Percentiles rank a stretch among this genome's conserved stretches.
phyloP scores from a whole-genome alignment of 2,888 invertebrate genomes.

The Chromoteleia sp. region DNA sequence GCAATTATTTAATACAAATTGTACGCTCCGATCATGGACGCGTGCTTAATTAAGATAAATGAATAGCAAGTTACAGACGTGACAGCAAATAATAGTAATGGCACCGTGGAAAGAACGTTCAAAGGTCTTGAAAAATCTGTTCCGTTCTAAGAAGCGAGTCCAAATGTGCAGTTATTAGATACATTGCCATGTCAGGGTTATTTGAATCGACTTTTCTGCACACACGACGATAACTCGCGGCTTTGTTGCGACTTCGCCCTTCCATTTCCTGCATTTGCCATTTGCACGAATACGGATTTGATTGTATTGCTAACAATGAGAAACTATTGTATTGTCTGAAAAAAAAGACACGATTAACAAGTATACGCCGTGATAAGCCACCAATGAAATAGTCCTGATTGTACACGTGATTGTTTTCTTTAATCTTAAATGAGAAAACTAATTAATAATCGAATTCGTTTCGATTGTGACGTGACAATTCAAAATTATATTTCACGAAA shows the following conservation, averaged over 20 bases:
- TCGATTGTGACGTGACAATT: too few relatives aligned
- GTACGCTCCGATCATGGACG: too few relatives aligned
- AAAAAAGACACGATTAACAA: conserved; percentile 32
- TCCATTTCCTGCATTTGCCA: conserved; percentile 40
- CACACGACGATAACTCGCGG: conserved; percentile 30
- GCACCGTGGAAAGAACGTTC: not conserved
- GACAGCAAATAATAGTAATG: too few relatives aligned
- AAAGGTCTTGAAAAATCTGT: conserved; percentile 4
- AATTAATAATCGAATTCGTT: too few relatives aligned
- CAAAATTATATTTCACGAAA: too few relatives aligned
- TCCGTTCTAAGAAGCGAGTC: not conserved
- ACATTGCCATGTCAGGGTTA: conserved; percentile 56
- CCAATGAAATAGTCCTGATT: conserved; percentile 4
- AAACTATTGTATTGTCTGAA: conserved; percentile 28
- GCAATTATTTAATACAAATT: too few relatives aligned
- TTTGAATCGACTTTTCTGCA: conserved; percentile 44
- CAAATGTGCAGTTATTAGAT: conserved; percentile 33
- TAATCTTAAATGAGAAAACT: not conserved
- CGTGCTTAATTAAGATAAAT: not conserved
- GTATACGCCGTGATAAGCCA: conserved; percentile 10
- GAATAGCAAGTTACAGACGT: not conserved
- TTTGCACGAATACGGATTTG: conserved; percentile 42
- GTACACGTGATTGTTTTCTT: not conserved
- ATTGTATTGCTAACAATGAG: conserved; percentile 43
- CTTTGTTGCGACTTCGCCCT: conserved; percentile 44